These are phyloP conservation scores for Drosophila lini DNA, from an alignment of 1,140 invertebrate species.

Conservation along the genomic window DNA sequence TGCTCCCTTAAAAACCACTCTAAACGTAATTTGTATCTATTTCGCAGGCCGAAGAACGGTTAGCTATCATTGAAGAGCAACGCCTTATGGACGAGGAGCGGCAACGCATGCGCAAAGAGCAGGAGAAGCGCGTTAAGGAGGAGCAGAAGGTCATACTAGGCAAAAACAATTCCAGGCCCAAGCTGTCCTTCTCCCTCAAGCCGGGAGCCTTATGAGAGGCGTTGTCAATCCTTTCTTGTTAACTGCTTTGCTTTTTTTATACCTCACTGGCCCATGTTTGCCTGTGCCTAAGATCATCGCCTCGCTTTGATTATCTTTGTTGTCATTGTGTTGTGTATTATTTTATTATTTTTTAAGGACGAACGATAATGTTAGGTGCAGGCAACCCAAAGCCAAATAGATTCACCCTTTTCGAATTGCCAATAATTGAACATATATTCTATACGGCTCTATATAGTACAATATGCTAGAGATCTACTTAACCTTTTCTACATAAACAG, in stretches of 20 bases:
- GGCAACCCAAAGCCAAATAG: slow-evolving; percentile 51
- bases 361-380: slow-evolving; percentile 39
- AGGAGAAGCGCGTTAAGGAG: slow-evolving; percentile 95
- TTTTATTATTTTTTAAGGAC: slow-evolving; percentile 42
- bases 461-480: slow-evolving; percentile 68
- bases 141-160: slow-evolving; percentile 98
- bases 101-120: slow-evolving; percentile 95
- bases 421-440: slow-evolving; percentile 52
- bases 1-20: background rate
- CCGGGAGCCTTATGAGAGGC: slow-evolving; percentile 87
- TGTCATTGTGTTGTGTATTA: slow-evolving; percentile 55
- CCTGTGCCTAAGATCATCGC: slow-evolving; percentile 47
- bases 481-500: slow-evolving; percentile 60
- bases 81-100: slow-evolving; percentile 97
- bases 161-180: slow-evolving; percentile 98
- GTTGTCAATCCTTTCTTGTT: slow-evolving; percentile 55
- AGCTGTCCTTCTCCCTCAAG: slow-evolving; percentile 96
- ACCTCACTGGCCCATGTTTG: slow-evolving; percentile 48
- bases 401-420: slow-evolving; percentile 54
- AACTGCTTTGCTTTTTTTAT: slow-evolving; percentile 62
- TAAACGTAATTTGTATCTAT: background rate
- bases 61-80: slow-evolving; percentile 98
- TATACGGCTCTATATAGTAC: slow-evolving; percentile 66
- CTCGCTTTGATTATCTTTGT: slow-evolving; percentile 46
- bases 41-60: slow-evolving; percentile 94